Evolutionary conservation across 1,140 invertebrate species (phyloP).

Genomic region (Drosophila willistoni): DNA sequence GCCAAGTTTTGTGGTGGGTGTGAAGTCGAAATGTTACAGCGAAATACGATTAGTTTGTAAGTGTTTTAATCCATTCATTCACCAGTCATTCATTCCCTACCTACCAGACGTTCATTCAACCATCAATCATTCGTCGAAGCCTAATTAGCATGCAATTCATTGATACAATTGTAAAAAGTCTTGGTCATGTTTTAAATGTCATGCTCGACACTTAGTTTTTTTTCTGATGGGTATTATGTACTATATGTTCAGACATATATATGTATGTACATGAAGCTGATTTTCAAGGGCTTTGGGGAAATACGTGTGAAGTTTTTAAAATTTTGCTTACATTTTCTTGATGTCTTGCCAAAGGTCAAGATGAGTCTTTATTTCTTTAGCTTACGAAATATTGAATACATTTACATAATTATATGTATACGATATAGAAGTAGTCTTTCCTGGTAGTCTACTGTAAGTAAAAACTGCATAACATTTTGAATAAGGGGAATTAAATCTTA

Average conservation of each 20-base stretch:
- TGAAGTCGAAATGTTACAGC: slow-evolving; percentile 49
- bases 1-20: slow-evolving; percentile 40
- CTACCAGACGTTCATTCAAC: slow-evolving; percentile 33
- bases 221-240: slow-evolving; percentile 34
- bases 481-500: no score
- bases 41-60: slow-evolving; percentile 56
- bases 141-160: slow-evolving; percentile 77
- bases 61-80: slow-evolving; percentile 41
- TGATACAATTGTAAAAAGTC: slow-evolving; percentile 64
- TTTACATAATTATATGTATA: background rate
- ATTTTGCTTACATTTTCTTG: slow-evolving; percentile 50
- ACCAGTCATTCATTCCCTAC: slow-evolving; percentile 19
- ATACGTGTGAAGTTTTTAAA: slow-evolving; percentile 48
- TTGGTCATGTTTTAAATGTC: slow-evolving; percentile 67
- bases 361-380: slow-evolving; percentile 41
- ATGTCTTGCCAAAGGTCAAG: slow-evolving; percentile 46
- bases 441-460: no score
- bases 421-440: no score
- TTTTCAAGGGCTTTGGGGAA: slow-evolving; percentile 45
- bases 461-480: no score
- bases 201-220: slow-evolving; percentile 53
- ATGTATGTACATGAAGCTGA: slow-evolving; percentile 9
- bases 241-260: slow-evolving; percentile 16
- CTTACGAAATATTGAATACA: background rate
- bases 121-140: slow-evolving; percentile 53